Percentiles rank a stretch among this genome's conserved stretches.
phyloP scores from a whole-genome alignment of 2,888 invertebrate species.

The Mylabris sibirica region DNA sequence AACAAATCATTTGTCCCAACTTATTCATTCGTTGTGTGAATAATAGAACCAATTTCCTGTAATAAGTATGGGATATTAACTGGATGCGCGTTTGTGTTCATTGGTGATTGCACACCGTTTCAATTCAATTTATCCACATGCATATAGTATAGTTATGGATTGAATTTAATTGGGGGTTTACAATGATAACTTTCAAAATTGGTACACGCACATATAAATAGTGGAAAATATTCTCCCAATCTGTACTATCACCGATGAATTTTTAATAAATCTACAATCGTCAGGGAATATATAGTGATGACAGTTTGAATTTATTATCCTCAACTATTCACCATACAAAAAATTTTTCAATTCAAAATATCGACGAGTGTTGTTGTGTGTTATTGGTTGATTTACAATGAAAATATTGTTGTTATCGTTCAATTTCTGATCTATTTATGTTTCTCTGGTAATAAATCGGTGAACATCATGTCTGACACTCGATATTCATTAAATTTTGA shows the following conservation, averaged over 20 bases:
- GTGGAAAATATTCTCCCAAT: too few species aligned
- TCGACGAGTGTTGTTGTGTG: not conserved
- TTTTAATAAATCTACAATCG: not conserved
- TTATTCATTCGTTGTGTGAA: conserved; percentile 40
- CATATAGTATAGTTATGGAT: not conserved
- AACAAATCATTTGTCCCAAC: conserved; percentile 46
- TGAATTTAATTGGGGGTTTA: not conserved
- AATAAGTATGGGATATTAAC: conserved; percentile 44
- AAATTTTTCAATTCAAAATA: too few species aligned
- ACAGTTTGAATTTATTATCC: not conserved
- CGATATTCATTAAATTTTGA: not conserved
- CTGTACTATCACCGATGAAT: not conserved
- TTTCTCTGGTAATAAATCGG: not conserved
- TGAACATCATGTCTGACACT: not conserved
- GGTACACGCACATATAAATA: too few species aligned
- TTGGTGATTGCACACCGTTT: not conserved
- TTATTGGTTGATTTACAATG: not conserved
- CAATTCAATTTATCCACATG: not conserved
- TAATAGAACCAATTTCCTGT: conserved; percentile 51
- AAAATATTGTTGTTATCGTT: not conserved
- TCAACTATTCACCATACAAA: not conserved
- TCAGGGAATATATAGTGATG: not conserved
- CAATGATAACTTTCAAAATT: too few species aligned
- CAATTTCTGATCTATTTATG: not conserved
- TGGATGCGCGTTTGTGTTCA: conserved; percentile 28